phyloP scores from a whole-genome alignment of 2,113 vertebrate genomes.

The Chionodraco myersi region DNA sequence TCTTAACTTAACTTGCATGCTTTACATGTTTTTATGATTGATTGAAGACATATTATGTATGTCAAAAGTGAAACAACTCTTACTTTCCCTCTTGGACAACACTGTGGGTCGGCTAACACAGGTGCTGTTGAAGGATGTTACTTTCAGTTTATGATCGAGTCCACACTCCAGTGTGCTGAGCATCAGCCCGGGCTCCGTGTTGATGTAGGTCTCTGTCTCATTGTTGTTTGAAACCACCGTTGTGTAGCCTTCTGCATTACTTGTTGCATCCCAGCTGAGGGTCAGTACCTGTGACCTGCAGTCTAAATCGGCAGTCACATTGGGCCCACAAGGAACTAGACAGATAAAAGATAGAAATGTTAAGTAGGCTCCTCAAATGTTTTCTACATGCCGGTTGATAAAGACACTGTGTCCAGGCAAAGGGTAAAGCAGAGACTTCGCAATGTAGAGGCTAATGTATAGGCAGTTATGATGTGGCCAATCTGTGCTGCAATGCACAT shows the following conservation, averaged over 20 bases:
- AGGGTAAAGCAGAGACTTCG: neutral
- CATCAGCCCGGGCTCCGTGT: slow-evolving; percentile 45
- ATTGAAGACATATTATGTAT: neutral
- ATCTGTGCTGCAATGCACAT: neutral
- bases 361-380: neutral
- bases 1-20: neutral
- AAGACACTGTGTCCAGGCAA: neutral
- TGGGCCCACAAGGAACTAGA: slow-evolving; percentile 83
- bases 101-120: slow-evolving; percentile 74
- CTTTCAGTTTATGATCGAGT: slow-evolving; percentile 58
- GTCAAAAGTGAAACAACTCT: slow-evolving; percentile 13
- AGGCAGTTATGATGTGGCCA: neutral
- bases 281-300: slow-evolving; percentile 68
- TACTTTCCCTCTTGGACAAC: slow-evolving; percentile 70
- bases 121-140: slow-evolving; percentile 69
- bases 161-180: slow-evolving; percentile 70
- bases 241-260: slow-evolving; percentile 57
- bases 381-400: neutral
- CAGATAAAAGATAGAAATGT: neutral
- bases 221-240: slow-evolving; percentile 40
- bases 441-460: neutral
- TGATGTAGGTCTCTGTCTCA: slow-evolving; percentile 42
- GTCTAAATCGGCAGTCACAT: slow-evolving; percentile 48
- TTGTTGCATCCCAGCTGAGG: slow-evolving; percentile 61
- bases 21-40: neutral